Evolutionary conservation across 2,113 vertebrate genomes (phyloP).

Genomic region (Psilopsiagon aymara): DNA sequence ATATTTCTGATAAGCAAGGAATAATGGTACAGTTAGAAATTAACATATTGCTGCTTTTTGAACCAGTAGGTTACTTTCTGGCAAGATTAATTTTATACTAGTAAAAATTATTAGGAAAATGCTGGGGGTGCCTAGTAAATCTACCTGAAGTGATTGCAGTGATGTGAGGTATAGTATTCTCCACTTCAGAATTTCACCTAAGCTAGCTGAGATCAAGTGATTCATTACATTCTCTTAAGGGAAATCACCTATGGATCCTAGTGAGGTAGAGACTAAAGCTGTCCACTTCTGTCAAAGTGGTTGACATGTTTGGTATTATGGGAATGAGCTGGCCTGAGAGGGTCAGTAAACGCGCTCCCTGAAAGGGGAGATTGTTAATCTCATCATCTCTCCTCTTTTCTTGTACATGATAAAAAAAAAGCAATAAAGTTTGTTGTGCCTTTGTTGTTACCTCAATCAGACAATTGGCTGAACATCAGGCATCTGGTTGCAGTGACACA

Average conservation of each 20-base stretch:
- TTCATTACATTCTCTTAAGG: conserved; percentile 4
- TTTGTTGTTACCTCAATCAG: no score
- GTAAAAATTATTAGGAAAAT: not conserved
- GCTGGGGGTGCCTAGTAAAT: not conserved
- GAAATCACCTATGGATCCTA: conserved; percentile 14
- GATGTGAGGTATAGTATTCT: not conserved
- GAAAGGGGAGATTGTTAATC: no score
- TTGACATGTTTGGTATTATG: not conserved
- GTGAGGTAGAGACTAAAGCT: conserved; percentile 38
- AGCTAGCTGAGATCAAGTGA: not conserved
- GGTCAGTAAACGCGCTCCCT: no score
- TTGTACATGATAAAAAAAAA: no score
- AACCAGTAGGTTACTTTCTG: not conserved
- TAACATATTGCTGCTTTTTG: not conserved
- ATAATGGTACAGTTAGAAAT: not conserved
- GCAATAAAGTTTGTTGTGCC: no score
- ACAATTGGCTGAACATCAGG: no score
- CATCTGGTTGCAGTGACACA: no score
- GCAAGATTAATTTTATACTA: not conserved
- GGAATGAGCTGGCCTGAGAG: no score
- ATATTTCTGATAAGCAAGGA: not conserved
- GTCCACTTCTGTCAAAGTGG: not conserved
- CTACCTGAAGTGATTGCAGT: not conserved
- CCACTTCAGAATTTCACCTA: not conserved
- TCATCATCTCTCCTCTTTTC: no score